Evolutionary conservation across 1,140 invertebrate genomes (phyloP), one percentile per base, ranked within the genome.

Genomic region (Caerostris extrusa): DNA sequence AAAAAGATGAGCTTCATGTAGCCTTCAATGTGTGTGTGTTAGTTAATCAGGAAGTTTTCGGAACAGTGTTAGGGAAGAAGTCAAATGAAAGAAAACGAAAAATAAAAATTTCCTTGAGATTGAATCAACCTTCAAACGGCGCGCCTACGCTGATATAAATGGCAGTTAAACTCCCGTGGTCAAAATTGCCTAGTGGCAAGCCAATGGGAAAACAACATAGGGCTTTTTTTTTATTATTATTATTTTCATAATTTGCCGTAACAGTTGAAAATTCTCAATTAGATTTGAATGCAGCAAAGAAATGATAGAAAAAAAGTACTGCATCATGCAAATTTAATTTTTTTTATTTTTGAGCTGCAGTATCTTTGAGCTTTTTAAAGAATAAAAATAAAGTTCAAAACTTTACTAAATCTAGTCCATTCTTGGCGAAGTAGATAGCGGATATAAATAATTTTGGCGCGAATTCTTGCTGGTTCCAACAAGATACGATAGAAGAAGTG

Each of bases 41-140:
- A 90, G 55, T 81, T 90, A 90, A 90, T 81, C 67, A 90, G 89
- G 89, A 90, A 81, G 89, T 90, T 67, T 90, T 90, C 55, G 17
- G 14, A 7, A n/a, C 57, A 1, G 19, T 53, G 17, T 56, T n/a
- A 67, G 64, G 34, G 64, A 90, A 90, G 53, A 60, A 12, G 89
- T 55, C 53, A 81, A 14, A 81, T 81, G 53, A 60, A 10, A 69
- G 14, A 7, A 5, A 60, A 82, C 34, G 64, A 81, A 81, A 90
- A 81, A 55, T 14, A 60, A 64, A 77, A 56, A 14, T 7, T n/a
- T 61, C 50, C 50, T 57, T 14, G 58, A 71, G 58, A 90, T 90
- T 81, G 89, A 90, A 81, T 81, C 89, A 81, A 60, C 89, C 89
- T 90, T 90, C 89, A 90, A 77, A 90, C 12, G 71, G 53, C 89